Evolutionary conservation across 2,888 invertebrate species (phyloP).

Genomic region (Phortica magna): DNA sequence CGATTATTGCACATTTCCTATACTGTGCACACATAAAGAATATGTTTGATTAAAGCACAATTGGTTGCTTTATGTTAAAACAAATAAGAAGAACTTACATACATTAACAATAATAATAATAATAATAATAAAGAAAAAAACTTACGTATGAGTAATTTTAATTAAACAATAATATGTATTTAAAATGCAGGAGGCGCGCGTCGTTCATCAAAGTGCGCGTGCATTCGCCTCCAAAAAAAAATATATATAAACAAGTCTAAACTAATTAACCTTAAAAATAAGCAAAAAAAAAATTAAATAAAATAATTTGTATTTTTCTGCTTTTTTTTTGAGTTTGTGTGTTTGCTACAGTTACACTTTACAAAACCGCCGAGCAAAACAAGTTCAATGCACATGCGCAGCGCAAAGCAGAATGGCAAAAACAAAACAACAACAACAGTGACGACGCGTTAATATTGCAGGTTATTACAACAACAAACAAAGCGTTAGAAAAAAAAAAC

Average conservation of each 20-base stretch:
- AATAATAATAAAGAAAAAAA: no score
- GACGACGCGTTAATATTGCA: slow-evolving; percentile 36
- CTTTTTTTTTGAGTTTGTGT: background rate
- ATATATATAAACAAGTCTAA: background rate
- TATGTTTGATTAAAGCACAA: no score
- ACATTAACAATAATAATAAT: no score
- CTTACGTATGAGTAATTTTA: no score
- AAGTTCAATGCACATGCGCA: slow-evolving; percentile 67
- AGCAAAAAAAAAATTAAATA: slow-evolving; percentile 2
- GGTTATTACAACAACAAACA: slow-evolving; percentile 1
- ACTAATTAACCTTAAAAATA: background rate
- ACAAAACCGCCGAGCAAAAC: slow-evolving; percentile 50
- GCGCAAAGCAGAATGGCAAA: slow-evolving; percentile 40
- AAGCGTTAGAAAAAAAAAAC: slow-evolving; percentile 44
- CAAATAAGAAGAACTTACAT: no score
- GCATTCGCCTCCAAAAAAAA: no score
- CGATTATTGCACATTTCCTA: background rate
- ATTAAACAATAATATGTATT: no score
- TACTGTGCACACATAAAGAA: no score
- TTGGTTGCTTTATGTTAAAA: no score
- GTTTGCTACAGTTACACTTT: background rate
- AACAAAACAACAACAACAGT: slow-evolving; percentile 35
- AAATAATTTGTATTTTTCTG: slow-evolving; percentile 34
- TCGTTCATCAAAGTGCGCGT: background rate
- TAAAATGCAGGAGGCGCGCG: background rate